Evolutionary conservation across 2,888 invertebrate species (phyloP), one percentile per base, ranked within the genome.

Genomic region (Salpingus planirostris): DNA sequence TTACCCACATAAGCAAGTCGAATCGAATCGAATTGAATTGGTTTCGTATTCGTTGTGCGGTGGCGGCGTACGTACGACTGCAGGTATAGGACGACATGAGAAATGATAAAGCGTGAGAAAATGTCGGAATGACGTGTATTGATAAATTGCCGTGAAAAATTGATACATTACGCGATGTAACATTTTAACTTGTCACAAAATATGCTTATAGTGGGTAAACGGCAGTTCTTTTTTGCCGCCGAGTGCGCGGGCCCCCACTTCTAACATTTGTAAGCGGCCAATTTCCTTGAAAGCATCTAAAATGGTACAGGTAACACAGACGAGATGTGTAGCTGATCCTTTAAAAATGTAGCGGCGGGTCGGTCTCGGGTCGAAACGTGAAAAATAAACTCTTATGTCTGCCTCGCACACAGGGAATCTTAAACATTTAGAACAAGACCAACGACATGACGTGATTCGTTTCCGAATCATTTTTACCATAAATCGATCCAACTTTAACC

Each of bases 261-360:
- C 35, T 36, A 49, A 38, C 43, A 47, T 47, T 47, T 44, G 44
- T 46, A 50, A 50, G 35, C 46, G 51, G 49, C 48, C 58, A 59
- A 59, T 59, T 58, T 59, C 46, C 57, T 54, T 58, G 57, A 59
- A 59, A 59, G 59, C 59, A 54, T 59, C 55, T 50, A 49, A 49
- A 55, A 51, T 49, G 52, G 49, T 54, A 50, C 50, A 53, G 54
- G 54, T 49, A 49, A 47, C 50, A 55, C 50, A 55, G 49, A 47
- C 48, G 40, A 49, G 46, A 56, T 52, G 51, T 54, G 55, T 54
- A 52, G 55, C 52, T 51, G 54, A 57, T 57, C 55, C 54, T 57
- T 59, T 59, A 59, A 58, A 58, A 58, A 58, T 59, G 57, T 57
- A 59, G 57, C 47, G 51, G 48, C 43, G 44, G 50, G 44, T 43